Evolutionary conservation across 2,888 invertebrate genomes (phyloP).

Genomic region (Nephrotoma appendiculata): DNA sequence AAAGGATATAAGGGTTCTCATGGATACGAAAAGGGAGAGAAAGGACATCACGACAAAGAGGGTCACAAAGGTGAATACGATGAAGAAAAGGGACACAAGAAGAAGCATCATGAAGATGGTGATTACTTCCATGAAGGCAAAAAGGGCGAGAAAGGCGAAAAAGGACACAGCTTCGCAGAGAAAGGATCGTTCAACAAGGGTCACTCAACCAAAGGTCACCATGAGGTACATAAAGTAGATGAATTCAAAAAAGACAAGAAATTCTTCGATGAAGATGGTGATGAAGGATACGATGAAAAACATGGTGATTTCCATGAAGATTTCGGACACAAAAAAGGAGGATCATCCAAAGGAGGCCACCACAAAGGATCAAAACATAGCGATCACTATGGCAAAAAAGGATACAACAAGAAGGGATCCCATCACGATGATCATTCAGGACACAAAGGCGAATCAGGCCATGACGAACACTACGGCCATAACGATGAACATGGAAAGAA

Average conservation of each 20-base stretch:
- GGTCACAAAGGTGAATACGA: conserved; percentile 35
- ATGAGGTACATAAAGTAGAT: conserved; percentile 71
- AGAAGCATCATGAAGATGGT: conserved; percentile 36
- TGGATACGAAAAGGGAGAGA: conserved; percentile 46
- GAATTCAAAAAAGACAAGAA: conserved; percentile 77
- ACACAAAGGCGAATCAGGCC: conserved; percentile 62
- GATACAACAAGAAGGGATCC: conserved; percentile 63
- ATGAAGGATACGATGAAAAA: conserved; percentile 66
- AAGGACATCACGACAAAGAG: conserved; percentile 59
- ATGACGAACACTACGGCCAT: conserved; percentile 60
- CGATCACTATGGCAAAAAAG: conserved; percentile 67
- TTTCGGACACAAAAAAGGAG: conserved; percentile 69
- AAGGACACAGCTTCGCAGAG: conserved; percentile 33
- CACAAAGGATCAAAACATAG: conserved; percentile 61
- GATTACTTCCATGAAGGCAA: conserved; percentile 35
- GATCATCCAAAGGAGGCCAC: conserved; percentile 67
- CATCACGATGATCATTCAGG: conserved; percentile 68
- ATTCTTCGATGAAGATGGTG: conserved; percentile 75
- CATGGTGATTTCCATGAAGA: conserved; percentile 68
- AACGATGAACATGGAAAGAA: conserved; percentile 65
- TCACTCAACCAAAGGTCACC: conserved; percentile 73
- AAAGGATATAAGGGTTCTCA: conserved; percentile 58
- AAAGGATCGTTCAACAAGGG: conserved; percentile 66
- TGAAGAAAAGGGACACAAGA: conserved; percentile 35
- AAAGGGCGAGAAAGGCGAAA: conserved; percentile 37